Conservation (phyloP, 92 coral and sea anemone species). For the Bergia sp. region DNA sequence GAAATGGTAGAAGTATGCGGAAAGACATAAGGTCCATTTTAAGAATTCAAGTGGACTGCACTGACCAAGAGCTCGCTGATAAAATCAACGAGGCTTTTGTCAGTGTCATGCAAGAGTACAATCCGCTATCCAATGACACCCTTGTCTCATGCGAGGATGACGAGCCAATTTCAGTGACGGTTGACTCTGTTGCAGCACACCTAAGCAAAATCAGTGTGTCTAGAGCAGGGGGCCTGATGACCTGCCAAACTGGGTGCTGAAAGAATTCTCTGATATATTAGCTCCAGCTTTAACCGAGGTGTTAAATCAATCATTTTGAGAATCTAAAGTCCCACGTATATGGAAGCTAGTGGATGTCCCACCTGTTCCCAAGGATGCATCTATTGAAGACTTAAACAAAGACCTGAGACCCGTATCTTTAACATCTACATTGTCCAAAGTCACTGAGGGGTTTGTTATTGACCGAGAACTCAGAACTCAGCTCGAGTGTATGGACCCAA, state of each 20-base stretch:
- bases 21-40: constrained; percentile 36
- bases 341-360: constrained; percentile 40
- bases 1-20: constrained; percentile 22
- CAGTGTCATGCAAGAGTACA: constrained; percentile 48
- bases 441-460: constrained; percentile 42
- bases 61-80: constrained; percentile 46
- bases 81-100: constrained; percentile 54
- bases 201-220: constrained; percentile 42
- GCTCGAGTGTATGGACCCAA: no score
- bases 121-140: constrained; percentile 28
- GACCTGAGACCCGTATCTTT: constrained; percentile 44
- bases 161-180: constrained; percentile 33
- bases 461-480: constrained; percentile 36
- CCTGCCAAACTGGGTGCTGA: constrained; percentile 2
- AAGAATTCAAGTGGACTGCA: constrained; percentile 48
- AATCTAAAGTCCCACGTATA: constrained; percentile 34
- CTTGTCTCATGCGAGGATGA: constrained; percentile 22
- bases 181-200: neutral
- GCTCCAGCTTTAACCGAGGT: constrained; percentile 48
- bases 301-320: constrained; percentile 39
- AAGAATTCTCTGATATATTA: constrained; percentile 41
- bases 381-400: constrained; percentile 43
- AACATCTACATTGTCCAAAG: constrained; percentile 40
- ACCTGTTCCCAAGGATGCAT: constrained; percentile 21
- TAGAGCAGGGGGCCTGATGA: constrained; percentile 38